Conservation (phyloP, 2,888 invertebrate species). For the Drosophila ezoana region DNA sequence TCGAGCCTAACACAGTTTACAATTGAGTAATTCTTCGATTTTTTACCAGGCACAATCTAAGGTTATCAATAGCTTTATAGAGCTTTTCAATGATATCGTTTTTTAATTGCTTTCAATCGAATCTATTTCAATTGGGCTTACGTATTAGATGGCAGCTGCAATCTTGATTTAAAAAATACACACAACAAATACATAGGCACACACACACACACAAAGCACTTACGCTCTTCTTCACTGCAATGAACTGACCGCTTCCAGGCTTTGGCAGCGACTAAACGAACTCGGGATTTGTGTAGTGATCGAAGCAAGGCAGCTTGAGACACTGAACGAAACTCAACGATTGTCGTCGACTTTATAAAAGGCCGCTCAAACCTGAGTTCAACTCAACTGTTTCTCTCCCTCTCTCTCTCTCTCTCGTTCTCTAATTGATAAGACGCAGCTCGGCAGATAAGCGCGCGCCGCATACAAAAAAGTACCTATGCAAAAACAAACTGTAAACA, state of each 20-base stretch:
- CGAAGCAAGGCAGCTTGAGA: slow-evolving; percentile 50
- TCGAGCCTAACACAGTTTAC: slow-evolving; percentile 7
- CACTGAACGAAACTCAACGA: slow-evolving; percentile 62
- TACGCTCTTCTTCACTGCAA: slow-evolving; percentile 42
- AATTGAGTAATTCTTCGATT: slow-evolving; percentile 14
- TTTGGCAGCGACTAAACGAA: slow-evolving; percentile 22
- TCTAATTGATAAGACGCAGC: slow-evolving; percentile 54
- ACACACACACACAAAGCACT: slow-evolving; percentile 38
- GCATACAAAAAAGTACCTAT: slow-evolving; percentile 37
- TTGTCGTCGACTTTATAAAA: slow-evolving; percentile 62
- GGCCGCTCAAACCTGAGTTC: slow-evolving; percentile 23
- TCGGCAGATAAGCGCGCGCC: slow-evolving; percentile 37
- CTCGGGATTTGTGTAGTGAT: slow-evolving; percentile 27
- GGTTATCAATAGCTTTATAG: slow-evolving; percentile 7
- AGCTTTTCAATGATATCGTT: slow-evolving; percentile 22
- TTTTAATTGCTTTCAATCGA: slow-evolving; percentile 6
- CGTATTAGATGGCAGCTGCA: slow-evolving; percentile 2
- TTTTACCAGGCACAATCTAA: slow-evolving; percentile 13
- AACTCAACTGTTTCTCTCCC: slow-evolving; percentile 12
- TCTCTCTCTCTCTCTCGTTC: not conserved
- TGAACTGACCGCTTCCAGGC: slow-evolving; percentile 42
- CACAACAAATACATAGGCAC: not conserved
- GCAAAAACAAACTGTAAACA: slow-evolving; percentile 47
- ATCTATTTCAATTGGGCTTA: slow-evolving; percentile 20
- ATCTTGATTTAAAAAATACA: slow-evolving; percentile 7